Evolutionary conservation across 2,113 vertebrate genomes (phyloP).

Genomic region (Solenodon paradoxus): DNA sequence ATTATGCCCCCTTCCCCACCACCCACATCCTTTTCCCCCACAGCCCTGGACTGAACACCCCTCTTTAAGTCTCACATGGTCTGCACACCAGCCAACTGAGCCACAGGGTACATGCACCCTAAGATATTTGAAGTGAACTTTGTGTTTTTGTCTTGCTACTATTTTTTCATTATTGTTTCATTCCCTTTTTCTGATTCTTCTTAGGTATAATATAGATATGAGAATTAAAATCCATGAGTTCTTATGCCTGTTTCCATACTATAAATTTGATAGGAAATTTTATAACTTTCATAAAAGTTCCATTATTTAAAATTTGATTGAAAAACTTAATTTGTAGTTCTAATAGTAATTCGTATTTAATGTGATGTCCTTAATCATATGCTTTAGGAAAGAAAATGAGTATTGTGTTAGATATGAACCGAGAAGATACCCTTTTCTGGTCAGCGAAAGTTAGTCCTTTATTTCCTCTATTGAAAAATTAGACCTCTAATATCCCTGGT

Average conservation of each 20-base stretch:
- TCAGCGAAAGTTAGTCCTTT: neutral
- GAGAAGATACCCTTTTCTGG: neutral
- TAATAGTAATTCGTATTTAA: neutral
- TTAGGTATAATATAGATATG: neutral
- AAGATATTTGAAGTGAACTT: neutral
- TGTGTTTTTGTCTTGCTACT: neutral
- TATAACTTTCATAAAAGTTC: neutral
- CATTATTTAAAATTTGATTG: constrained; percentile 31
- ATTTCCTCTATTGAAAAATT: neutral
- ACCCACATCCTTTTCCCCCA: too few species aligned
- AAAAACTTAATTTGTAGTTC: neutral
- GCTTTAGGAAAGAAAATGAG: neutral
- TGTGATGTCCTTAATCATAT: neutral
- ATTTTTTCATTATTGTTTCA: neutral
- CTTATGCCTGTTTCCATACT: neutral
- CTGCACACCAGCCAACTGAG: too few species aligned
- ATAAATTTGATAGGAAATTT: neutral
- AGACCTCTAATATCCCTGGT: neutral
- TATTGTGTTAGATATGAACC: neutral
- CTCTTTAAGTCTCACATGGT: too few species aligned
- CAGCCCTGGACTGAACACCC: too few species aligned
- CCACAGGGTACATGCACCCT: too few species aligned
- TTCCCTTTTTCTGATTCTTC: neutral
- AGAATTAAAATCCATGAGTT: neutral
- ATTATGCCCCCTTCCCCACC: too few species aligned